phyloP scores from a whole-genome alignment of 1,140 invertebrate genomes.

The Uloborus diversus region DNA sequence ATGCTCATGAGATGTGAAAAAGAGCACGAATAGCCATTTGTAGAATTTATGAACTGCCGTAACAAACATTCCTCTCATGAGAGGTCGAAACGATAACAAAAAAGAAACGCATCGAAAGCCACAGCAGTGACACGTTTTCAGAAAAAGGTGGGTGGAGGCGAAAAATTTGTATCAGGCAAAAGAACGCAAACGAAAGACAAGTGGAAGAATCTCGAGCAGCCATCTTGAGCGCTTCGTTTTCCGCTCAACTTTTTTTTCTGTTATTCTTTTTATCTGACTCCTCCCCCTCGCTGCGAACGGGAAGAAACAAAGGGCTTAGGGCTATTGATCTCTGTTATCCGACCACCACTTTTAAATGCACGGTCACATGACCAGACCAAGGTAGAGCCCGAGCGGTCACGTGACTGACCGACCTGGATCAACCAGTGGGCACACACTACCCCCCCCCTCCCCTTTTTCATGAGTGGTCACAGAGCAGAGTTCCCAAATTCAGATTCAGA shows the following conservation, averaged over 20 bases:
- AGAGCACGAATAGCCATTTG: too few species aligned
- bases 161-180: not conserved
- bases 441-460: not conserved
- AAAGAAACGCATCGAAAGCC: too few species aligned
- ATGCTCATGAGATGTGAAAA: too few species aligned
- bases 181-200: not conserved
- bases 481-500: too few species aligned
- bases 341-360: conserved; percentile 44
- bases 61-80: too few species aligned
- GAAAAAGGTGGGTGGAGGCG: not conserved
- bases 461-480: too few species aligned
- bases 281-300: conserved; percentile 14
- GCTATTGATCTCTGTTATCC: conserved; percentile 51
- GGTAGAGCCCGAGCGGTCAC: conserved; percentile 9
- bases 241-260: conserved; percentile 14
- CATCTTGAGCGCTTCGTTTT: conserved; percentile 44
- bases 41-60: too few species aligned
- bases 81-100: too few species aligned
- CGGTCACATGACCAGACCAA: conserved; percentile 42
- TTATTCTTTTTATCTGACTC: not conserved
- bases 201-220: conserved; percentile 28
- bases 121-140: not conserved
- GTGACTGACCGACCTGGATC: conserved; percentile 30
- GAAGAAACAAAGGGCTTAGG: conserved; percentile 47
- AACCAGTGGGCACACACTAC: not conserved